A percentile compares a stretch with the other conserved stretches of the same genome.
Conservation (phyloP, 2,888 invertebrate genomes). For the Brenthis ino region DNA sequence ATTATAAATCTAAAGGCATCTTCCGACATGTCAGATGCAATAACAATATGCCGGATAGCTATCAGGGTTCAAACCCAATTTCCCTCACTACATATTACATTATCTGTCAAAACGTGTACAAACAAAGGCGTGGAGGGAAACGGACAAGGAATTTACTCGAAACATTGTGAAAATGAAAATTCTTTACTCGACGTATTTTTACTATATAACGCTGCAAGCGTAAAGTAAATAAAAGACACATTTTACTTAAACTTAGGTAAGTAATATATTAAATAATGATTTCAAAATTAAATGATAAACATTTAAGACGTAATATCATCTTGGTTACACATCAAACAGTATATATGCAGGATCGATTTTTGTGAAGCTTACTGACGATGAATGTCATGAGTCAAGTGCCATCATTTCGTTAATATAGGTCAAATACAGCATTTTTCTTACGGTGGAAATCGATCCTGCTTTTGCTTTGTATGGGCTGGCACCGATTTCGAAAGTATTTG, state of each 20-base stretch:
- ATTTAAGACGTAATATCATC: too few species aligned
- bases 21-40: constrained; percentile 49
- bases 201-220: constrained; percentile 4
- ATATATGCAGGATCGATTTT: too few species aligned
- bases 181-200: constrained; percentile 26
- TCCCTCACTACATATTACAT: constrained; percentile 63
- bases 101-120: constrained; percentile 63
- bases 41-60: constrained; percentile 47
- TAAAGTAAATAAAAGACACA: constrained; percentile 2
- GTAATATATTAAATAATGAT: too few species aligned
- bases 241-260: neutral
- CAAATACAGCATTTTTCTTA: too few species aligned
- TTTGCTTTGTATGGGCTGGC: too few species aligned
- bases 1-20: constrained; percentile 30
- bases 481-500: too few species aligned
- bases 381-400: too few species aligned
- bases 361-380: too few species aligned
- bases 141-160: constrained; percentile 45
- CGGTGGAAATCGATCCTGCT: too few species aligned
- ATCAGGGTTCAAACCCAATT: constrained; percentile 56
- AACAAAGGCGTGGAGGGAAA: constrained; percentile 42
- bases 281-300: too few species aligned
- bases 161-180: constrained; percentile 46
- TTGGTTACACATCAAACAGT: too few species aligned
- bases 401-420: too few species aligned